These are phyloP conservation scores for Drosophila trapezifrons DNA, from an alignment of 1,140 invertebrate species.

Conservation along the genomic window DNA sequence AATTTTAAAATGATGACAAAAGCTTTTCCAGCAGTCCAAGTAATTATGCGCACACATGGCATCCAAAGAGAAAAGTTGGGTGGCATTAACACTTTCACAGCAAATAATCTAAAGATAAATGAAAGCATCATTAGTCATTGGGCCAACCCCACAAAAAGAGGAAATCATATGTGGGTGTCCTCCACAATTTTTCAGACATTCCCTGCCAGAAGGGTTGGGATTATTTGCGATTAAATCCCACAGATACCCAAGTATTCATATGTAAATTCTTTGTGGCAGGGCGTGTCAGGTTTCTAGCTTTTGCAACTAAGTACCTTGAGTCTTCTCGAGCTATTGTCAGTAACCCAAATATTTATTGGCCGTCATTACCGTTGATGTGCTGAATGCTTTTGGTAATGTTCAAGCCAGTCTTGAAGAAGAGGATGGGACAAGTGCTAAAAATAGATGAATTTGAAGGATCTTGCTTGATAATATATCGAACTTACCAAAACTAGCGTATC, in stretches of 20 bases:
- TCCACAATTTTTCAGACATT: slow-evolving; percentile 34
- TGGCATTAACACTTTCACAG: slow-evolving; percentile 44
- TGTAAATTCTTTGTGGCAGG: slow-evolving; percentile 46
- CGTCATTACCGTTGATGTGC: slow-evolving; percentile 29
- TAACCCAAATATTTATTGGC: slow-evolving; percentile 35
- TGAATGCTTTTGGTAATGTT: neutral
- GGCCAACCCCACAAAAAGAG: slow-evolving; percentile 25
- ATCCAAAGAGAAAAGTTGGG: slow-evolving; percentile 15
- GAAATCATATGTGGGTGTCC: slow-evolving; percentile 37
- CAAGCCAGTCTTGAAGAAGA: neutral
- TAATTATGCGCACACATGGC: slow-evolving; percentile 60
- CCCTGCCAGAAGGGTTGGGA: slow-evolving; percentile 11
- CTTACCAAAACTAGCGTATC: too few relatives aligned
- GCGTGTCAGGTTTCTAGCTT: slow-evolving; percentile 14
- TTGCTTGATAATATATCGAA: too few relatives aligned
- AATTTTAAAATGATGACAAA: slow-evolving; percentile 64
- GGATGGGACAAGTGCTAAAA: neutral
- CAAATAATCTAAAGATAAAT: slow-evolving; percentile 47
- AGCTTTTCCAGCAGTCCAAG: slow-evolving; percentile 50
- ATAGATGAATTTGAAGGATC: neutral
- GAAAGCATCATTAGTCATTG: slow-evolving; percentile 58
- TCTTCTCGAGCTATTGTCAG: slow-evolving; percentile 21
- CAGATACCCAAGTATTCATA: slow-evolving; percentile 37
- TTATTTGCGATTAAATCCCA: slow-evolving; percentile 29
- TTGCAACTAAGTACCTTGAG: slow-evolving; percentile 32